A percentile compares a stretch with the other conserved stretches of the same genome.
Conservation (phyloP, 2,888 invertebrate species). For the Rhabditoides inermis region DNA sequence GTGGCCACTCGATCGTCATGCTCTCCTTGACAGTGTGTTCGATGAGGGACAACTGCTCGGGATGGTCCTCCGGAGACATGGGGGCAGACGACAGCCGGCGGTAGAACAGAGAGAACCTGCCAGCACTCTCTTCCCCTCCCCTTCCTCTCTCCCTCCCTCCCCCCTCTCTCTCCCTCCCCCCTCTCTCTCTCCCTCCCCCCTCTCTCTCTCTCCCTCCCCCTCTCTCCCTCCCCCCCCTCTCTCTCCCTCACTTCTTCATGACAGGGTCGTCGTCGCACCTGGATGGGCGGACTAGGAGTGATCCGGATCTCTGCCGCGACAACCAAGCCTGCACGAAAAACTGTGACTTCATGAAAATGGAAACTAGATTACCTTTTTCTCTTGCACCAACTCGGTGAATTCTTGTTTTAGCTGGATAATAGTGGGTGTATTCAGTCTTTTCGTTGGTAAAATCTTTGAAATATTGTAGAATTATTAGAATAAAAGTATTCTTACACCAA, state of each 20-base stretch:
- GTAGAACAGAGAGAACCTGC: constrained; percentile 20
- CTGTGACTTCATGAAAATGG: not conserved
- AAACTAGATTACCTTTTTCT: too few relatives aligned
- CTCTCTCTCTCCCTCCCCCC: not conserved
- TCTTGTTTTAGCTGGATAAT: not conserved
- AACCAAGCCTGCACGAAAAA: not conserved
- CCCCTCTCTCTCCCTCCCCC: not conserved
- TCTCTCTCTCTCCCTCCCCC: not conserved
- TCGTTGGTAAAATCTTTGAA: too few relatives aligned
- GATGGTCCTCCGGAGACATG: constrained; percentile 16
- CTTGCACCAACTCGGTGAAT: not conserved
- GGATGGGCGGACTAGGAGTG: not conserved
- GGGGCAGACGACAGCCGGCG: constrained; percentile 12
- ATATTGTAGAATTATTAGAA: too few relatives aligned
- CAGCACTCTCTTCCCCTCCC: too few relatives aligned
- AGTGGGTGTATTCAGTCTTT: too few relatives aligned
- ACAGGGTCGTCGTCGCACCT: not conserved
- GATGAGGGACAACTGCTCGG: constrained; percentile 16
- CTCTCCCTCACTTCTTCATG: not conserved
- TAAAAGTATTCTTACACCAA: too few relatives aligned
- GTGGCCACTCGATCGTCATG: constrained; percentile 36
- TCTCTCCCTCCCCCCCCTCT: not conserved
- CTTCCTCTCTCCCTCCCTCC: not conserved
- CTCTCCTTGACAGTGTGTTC: constrained; percentile 20
- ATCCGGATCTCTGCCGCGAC: not conserved